Evolutionary conservation across 2,888 invertebrate genomes (phyloP).

Genomic region (Brachyopa scutellaris): DNA sequence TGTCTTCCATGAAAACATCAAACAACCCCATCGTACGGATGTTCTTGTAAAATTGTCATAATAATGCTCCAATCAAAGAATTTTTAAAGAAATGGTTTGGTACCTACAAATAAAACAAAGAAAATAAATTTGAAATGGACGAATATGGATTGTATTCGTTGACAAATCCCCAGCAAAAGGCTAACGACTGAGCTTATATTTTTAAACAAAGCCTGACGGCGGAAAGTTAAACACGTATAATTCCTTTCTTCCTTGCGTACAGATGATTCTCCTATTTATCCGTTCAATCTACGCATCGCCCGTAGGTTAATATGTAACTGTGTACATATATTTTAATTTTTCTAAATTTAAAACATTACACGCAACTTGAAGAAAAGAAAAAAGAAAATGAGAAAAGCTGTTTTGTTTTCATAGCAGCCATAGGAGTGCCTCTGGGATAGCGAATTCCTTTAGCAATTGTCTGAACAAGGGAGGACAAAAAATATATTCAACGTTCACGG

Average conservation of each 20-base stretch:
- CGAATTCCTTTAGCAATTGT: constrained; percentile 39
- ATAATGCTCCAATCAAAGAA: no score
- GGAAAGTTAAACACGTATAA: constrained; percentile 27
- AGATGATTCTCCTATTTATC: constrained; percentile 25
- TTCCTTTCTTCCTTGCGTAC: background rate
- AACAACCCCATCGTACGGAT: no score
- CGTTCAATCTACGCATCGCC: constrained; percentile 24
- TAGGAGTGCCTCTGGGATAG: background rate
- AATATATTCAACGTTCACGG: constrained; percentile 39
- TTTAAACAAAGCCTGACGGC: constrained; percentile 1
- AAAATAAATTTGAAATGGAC: no score
- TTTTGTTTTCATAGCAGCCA: constrained; percentile 18
- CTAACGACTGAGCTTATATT: background rate
- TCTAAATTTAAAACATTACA: no score
- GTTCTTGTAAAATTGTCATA: no score
- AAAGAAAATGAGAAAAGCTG: constrained; percentile 2
- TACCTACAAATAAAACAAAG: no score
- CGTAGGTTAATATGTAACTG: background rate
- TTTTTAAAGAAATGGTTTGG: no score
- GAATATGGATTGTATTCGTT: no score
- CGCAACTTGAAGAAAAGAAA: no score
- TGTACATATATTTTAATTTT: background rate
- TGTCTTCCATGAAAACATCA: no score
- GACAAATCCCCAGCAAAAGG: background rate
- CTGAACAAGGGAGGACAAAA: constrained; percentile 4